Percentiles rank a stretch among this genome's conserved stretches.
phyloP scores from a whole-genome alignment of 2,888 invertebrate species.

The Teinopalpus imperialis region DNA sequence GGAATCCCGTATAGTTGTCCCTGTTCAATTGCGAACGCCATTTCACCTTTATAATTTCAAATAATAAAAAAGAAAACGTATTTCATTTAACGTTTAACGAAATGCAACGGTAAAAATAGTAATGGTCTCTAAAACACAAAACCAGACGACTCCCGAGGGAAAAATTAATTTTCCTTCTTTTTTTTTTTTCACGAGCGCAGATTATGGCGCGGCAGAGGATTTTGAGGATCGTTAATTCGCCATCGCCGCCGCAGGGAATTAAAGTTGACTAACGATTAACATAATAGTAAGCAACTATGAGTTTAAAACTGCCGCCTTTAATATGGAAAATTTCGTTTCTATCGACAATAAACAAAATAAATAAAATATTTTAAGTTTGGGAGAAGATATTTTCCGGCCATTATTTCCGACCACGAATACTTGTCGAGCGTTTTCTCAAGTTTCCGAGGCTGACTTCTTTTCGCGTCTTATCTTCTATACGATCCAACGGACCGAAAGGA shows the following conservation, averaged over 20 bases:
- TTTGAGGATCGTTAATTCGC: slow-evolving; percentile 25
- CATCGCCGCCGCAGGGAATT: slow-evolving; percentile 21
- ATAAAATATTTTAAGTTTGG: too few relatives aligned
- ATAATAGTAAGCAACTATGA: slow-evolving; percentile 7
- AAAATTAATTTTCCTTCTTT: slow-evolving; percentile 19
- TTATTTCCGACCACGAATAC: not conserved
- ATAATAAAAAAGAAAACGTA: too few relatives aligned
- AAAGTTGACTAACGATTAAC: slow-evolving; percentile 20
- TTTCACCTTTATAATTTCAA: too few relatives aligned
- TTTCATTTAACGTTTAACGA: not conserved
- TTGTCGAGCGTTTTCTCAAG: not conserved
- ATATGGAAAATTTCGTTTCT: too few relatives aligned
- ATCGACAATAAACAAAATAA: too few relatives aligned
- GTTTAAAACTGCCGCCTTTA: not conserved
- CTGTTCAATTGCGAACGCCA: too few relatives aligned
- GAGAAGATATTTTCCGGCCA: too few relatives aligned
- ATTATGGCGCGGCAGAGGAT: slow-evolving; percentile 21
- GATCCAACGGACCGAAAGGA: slow-evolving; percentile 2
- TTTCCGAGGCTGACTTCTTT: too few relatives aligned
- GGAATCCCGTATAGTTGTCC: too few relatives aligned
- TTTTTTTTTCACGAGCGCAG: slow-evolving; percentile 15
- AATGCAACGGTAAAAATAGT: slow-evolving; percentile 9
- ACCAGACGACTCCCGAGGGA: slow-evolving; percentile 17
- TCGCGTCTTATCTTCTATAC: too few relatives aligned
- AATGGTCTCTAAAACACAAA: slow-evolving; percentile 23